A percentile compares a stretch with the other conserved stretches of the same genome.
These are phyloP conservation scores for Linyphia triangularis DNA, from an alignment of 2,888 invertebrate genomes.

Conservation along the genomic window DNA sequence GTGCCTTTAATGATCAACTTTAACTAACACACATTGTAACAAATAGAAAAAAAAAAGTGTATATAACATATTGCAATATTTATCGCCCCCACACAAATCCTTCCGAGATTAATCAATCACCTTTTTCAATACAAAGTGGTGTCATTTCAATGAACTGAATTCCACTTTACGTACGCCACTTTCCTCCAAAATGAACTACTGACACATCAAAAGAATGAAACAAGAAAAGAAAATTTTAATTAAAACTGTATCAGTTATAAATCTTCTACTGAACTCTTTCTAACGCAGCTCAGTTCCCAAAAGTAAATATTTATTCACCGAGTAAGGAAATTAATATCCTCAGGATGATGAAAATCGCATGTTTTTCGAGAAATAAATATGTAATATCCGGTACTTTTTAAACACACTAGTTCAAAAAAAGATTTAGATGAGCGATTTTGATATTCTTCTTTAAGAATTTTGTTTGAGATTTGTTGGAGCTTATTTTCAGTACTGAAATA, in stretches of 20 bases:
- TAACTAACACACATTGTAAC: too few species aligned
- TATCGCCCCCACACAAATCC: too few species aligned
- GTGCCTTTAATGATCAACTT: too few species aligned
- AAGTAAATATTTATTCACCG: constrained; percentile 56
- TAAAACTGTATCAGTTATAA: constrained; percentile 47
- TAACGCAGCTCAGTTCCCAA: background rate
- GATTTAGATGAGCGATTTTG: background rate
- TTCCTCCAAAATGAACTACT: background rate
- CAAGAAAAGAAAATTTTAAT: constrained; percentile 40
- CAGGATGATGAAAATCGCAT: background rate
- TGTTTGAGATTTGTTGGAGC: background rate
- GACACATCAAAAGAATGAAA: constrained; percentile 10
- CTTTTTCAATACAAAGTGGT: background rate
- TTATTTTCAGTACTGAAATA: background rate
- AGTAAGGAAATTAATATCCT: constrained; percentile 31
- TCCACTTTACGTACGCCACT: background rate
- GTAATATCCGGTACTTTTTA: constrained; percentile 36
- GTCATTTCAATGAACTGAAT: background rate
- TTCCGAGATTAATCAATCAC: background rate
- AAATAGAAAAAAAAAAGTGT: too few species aligned
- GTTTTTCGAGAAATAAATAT: constrained; percentile 6
- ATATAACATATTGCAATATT: too few species aligned
- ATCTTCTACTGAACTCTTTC: constrained; percentile 12
- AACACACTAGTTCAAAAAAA: background rate
- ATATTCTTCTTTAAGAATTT: background rate